These are phyloP conservation scores for Fringilla coelebs DNA, from an alignment of 2,797 vertebrate species.

Conservation along the genomic window DNA sequence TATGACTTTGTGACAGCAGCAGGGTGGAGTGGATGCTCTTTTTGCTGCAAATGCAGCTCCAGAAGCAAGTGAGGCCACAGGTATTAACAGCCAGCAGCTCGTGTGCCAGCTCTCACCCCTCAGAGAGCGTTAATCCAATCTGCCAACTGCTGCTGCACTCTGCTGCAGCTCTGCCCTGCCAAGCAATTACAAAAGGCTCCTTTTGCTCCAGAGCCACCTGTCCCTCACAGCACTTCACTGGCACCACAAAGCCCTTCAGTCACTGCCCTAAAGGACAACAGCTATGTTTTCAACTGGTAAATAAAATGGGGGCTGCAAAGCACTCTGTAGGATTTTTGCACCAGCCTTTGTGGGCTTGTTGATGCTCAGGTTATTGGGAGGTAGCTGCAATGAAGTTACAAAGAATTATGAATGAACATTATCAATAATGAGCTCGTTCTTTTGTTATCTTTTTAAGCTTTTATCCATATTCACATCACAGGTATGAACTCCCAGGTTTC, in stretches of 20 bases:
- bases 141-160: conserved; percentile 61
- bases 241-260: background rate
- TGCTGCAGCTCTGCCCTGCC: conserved; percentile 46
- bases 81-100: conserved; percentile 53
- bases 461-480: background rate
- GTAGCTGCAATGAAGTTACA: background rate
- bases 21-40: background rate
- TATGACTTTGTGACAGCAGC: background rate
- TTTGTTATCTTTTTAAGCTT: background rate
- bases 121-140: conserved; percentile 58
- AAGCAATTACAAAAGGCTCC: conserved; percentile 64
- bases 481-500: background rate
- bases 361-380: background rate
- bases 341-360: background rate
- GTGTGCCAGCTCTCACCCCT: conserved; percentile 36
- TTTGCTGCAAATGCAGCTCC: background rate
- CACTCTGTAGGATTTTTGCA: background rate
- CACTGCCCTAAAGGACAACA: background rate
- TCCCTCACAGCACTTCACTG: conserved; percentile 18
- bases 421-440: background rate
- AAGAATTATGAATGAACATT: background rate
- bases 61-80: background rate
- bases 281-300: background rate
- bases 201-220: conserved; percentile 56
- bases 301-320: background rate